Evolutionary conservation across 2,888 invertebrate species (phyloP).

Genomic region (Ctena decussata): DNA sequence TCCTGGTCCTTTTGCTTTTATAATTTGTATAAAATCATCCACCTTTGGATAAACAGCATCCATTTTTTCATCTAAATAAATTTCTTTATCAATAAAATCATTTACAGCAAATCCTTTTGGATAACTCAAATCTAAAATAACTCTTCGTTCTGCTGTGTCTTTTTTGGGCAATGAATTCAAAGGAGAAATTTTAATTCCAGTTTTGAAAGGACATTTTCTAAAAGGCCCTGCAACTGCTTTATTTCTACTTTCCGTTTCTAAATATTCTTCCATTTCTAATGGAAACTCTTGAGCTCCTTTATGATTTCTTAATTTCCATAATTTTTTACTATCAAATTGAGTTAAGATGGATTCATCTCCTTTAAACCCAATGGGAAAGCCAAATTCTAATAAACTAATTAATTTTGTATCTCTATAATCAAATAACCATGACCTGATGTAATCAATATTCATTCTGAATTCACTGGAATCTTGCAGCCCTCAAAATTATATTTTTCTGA

Average conservation of each 20-base stretch:
- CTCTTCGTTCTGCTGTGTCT: background rate
- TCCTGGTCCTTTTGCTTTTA: background rate
- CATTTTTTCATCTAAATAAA: background rate
- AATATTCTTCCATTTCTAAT: background rate
- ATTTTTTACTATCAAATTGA: background rate
- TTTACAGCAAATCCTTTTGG: background rate
- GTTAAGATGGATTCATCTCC: background rate
- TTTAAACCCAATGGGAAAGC: background rate
- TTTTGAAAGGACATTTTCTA: background rate
- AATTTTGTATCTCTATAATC: background rate
- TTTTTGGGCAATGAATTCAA: constrained; percentile 8
- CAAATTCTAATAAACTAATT: background rate
- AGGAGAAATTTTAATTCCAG: background rate
- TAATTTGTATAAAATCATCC: constrained; percentile 3
- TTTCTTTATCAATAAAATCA: background rate
- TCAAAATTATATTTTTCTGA: background rate
- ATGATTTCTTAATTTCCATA: background rate
- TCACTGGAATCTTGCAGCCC: background rate
- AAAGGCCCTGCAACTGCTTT: background rate
- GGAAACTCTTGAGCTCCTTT: background rate
- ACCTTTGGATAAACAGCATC: background rate
- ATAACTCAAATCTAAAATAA: constrained; percentile 10
- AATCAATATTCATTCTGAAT: background rate
- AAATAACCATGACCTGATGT: background rate
- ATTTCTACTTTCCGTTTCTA: background rate